Evolutionary conservation across 2,113 vertebrate genomes (phyloP), one percentile per base, ranked within the genome.

Genomic region (Girardinichthys multiradiatus): DNA sequence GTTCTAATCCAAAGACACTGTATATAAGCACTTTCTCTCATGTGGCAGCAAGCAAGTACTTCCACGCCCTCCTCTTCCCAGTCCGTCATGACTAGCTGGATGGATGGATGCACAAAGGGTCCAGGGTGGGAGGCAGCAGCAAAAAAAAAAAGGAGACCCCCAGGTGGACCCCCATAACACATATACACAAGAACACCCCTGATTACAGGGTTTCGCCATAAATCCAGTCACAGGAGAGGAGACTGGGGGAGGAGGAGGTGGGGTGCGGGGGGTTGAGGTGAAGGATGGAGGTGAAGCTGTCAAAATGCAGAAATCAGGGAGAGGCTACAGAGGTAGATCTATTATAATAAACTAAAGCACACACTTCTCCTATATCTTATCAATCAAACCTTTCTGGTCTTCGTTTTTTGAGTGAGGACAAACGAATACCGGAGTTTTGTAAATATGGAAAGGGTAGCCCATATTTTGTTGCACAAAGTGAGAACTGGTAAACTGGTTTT

Each of bases 1-100:
- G 90, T 92, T 92, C 91, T 84, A 92, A 92, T 89, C 93, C 93
- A 94, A 94, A 94, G 93, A 94, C 92, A 92, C 88, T 94, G 92
- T 94, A 93, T 91, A 94, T 92, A 93, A 92, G 93, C 92, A 92
- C 92, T 91, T 92, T 93, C 82, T 92, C 87, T 90, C 91, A 92
- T 90, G 89, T 88, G 92, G 91, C 92, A 92, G 90, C 93, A 91
- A 91, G 87, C 89, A 89, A 54, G 89, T 90, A 91, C 92, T 93
- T 90, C 92, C 88, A 91, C 90, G 75, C 86, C 82, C 83, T 87
- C 81, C 82, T 89, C 84, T 83, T 54, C 74, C 82, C 75, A 80
- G 86, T 74, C 87, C 79, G 80, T 75, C 84, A 83, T 74, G 86
- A 70, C 82, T 81, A 67, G 77, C 80, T 17, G 72, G 83, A 84